Percentiles rank a stretch among this genome's conserved stretches.
Evolutionary conservation across 2,888 invertebrate species (phyloP).

Genomic region (Uropetala carovei): DNA sequence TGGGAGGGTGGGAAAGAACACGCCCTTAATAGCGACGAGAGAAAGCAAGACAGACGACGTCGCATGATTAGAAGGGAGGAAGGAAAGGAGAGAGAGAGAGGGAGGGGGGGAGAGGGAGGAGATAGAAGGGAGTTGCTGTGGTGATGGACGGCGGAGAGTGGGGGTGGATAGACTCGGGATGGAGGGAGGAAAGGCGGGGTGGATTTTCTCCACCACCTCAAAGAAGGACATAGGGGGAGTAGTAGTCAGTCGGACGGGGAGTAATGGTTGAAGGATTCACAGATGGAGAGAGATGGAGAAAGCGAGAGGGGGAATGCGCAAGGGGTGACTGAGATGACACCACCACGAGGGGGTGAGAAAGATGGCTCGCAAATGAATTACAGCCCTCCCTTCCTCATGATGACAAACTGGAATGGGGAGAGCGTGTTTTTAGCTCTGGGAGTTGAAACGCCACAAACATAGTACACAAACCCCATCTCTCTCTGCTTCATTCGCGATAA

Average conservation of each 20-base stretch:
- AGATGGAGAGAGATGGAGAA: no score
- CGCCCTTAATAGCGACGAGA: not conserved
- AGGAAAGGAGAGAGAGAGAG: not conserved
- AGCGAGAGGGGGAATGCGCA: not conserved
- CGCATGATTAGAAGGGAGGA: not conserved
- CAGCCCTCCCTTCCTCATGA: not conserved
- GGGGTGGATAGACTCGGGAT: not conserved
- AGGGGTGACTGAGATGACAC: no score
- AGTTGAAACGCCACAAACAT: not conserved
- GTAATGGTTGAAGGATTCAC: constrained; percentile 17
- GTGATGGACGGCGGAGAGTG: no score
- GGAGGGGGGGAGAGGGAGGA: not conserved
- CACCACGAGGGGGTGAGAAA: no score
- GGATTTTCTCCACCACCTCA: not conserved
- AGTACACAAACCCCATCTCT: not conserved
- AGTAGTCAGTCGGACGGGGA: not conserved
- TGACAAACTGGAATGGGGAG: not conserved
- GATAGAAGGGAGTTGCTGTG: no score
- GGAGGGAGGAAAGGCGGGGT: not conserved
- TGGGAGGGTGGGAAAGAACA: no score
- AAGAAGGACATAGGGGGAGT: not conserved
- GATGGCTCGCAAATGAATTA: not conserved
- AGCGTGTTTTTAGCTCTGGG: not conserved
- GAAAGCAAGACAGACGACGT: not conserved
- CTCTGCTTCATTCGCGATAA: not conserved